Evolutionary conservation across 2,113 vertebrate species (phyloP), one percentile per base, ranked within the genome.

Genomic region (Lamprotornis superbus): DNA sequence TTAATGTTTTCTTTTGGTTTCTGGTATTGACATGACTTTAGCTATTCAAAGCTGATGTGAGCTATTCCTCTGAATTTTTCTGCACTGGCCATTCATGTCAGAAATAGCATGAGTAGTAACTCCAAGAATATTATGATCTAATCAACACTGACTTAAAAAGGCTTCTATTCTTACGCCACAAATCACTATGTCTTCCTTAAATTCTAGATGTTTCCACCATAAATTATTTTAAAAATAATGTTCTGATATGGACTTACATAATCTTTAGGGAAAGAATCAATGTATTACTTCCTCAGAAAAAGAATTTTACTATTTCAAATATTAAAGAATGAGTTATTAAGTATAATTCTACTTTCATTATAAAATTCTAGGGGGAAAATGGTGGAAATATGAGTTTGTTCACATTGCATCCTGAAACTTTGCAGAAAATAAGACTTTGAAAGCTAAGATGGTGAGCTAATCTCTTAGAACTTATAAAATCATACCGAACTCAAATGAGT

Each of bases 401-500:
- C 28, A 21, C 33, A 55, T 23, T 73, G 5, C 16, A 69, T 60
- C 21, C 31, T 49, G 49, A 83, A 87, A 85, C 30, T 70, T 67
- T 39, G 28, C 19, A 80, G 39, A 87, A 93, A 85, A 83, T 33
- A 85, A 50, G 8, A 42, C 16, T 59, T 15, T 50, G 22, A 88
- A 60, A 87, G 39, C 60, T 82, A 85, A 73, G 13, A 53, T 25
- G 11, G 28, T 53, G 53, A 77, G 18, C 6, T 80, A 59, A 78
- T 87, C 11, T 94, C 47, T 83, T 49, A 79, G 35, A 91, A 91
- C 13, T 7, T 42, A 63, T 90, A 83, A 94, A 93, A 87, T 73
- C 63, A 73, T 61, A 24, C 14, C 80, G 42, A 91, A 39, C 46
- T 88, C 63, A 84, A 46, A 90, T 77, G 50, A 83, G 50, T 85